Evolutionary conservation across 92 coral and sea anemone species (phyloP).

Genomic region (Nematostella vectensis): DNA sequence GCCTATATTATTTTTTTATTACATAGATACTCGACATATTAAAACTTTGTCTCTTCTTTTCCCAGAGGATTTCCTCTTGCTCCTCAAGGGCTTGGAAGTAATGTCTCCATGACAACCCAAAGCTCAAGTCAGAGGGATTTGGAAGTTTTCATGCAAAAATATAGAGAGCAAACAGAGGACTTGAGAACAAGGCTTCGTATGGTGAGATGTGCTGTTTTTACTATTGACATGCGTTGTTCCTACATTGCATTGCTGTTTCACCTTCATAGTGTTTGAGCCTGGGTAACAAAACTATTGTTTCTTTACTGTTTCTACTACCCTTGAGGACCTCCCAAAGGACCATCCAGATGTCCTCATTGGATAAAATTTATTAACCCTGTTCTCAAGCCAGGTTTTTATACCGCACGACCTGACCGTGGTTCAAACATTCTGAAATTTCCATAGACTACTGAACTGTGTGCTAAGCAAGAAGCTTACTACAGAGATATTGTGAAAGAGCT

Average conservation of each 20-base stretch:
- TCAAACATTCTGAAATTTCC: too few species aligned
- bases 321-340: too few species aligned
- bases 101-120: conserved; percentile 26
- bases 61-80: neutral
- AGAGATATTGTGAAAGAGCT: conserved; percentile 66
- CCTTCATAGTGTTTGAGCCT: too few species aligned
- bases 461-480: conserved; percentile 89
- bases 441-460: conserved; percentile 88
- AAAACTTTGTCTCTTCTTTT: neutral
- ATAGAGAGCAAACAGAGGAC: conserved; percentile 46
- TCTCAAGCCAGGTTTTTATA: too few species aligned
- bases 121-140: conserved; percentile 24
- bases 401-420: too few species aligned
- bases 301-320: too few species aligned
- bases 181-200: conserved; percentile 52
- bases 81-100: conserved; percentile 6
- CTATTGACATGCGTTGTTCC: too few species aligned
- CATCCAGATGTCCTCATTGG: too few species aligned
- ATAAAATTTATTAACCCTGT: too few species aligned
- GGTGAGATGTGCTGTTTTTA: conserved; percentile 31
- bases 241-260: neutral
- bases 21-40: neutral
- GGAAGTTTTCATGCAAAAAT: conserved; percentile 28
- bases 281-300: too few species aligned
- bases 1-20: neutral